Evolutionary conservation across 2,113 vertebrate genomes (phyloP).

Genomic region (Cettia cetti): DNA sequence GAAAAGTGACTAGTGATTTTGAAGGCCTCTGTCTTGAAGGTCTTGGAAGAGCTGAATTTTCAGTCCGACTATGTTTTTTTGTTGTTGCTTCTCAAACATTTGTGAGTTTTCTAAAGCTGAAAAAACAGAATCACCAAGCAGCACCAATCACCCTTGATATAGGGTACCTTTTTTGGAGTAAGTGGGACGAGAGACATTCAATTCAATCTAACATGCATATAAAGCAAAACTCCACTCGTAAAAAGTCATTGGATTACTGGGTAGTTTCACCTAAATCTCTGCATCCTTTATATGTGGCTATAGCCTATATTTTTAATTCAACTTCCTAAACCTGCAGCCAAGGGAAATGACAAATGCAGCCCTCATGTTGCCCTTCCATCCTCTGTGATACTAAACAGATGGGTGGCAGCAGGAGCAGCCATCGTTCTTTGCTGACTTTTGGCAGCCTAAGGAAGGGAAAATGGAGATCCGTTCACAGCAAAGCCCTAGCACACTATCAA

Average conservation of each 20-base stretch:
- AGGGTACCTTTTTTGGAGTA: accelerated
- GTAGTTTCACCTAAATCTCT: background rate
- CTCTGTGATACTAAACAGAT: accelerated
- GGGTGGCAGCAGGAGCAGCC: background rate
- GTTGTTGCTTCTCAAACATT: background rate
- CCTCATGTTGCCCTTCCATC: background rate
- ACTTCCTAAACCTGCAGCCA: background rate
- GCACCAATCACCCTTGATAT: too few relatives aligned
- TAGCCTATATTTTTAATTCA: background rate
- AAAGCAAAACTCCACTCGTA: background rate
- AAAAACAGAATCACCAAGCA: background rate
- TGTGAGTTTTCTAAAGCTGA: background rate
- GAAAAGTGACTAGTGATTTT: background rate
- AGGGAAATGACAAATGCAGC: background rate
- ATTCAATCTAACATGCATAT: background rate
- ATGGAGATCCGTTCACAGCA: background rate
- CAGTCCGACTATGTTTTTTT: background rate
- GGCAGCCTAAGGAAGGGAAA: background rate
- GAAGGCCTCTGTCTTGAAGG: background rate
- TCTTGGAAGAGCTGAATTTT: background rate
- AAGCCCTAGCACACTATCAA: background rate
- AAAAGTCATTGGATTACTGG: background rate
- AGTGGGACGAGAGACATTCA: background rate
- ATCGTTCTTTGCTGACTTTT: background rate
- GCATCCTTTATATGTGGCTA: background rate